A percentile compares a stretch with the other conserved stretches of the same genome.
These are phyloP conservation scores for Cinclus mexicanus DNA, from an alignment of 2,113 vertebrate genomes.

Conservation along the genomic window DNA sequence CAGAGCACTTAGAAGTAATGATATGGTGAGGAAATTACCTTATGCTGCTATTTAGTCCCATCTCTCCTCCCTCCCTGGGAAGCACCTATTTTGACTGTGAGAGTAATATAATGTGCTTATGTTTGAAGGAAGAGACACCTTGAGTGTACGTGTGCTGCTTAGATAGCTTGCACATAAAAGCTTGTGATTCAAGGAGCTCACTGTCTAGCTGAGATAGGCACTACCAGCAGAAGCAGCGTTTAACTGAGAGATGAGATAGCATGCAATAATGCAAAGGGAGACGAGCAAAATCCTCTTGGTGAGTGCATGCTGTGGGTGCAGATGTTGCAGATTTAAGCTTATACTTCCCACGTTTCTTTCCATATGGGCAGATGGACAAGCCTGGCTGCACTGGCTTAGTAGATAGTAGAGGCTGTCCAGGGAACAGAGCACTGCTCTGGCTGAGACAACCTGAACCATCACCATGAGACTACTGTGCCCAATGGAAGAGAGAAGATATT, in stretches of 20 bases:
- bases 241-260: conserved; percentile 44
- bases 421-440: background rate
- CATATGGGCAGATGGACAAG: fast-evolving
- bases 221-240: conserved; percentile 10
- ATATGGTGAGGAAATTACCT: background rate
- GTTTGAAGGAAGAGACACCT: conserved; percentile 28
- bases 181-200: background rate
- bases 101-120: background rate
- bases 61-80: background rate
- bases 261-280: conserved; percentile 23
- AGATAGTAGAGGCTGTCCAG: background rate
- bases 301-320: background rate
- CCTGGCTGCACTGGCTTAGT: background rate
- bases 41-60: background rate
- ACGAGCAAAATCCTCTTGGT: background rate
- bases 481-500: background rate
- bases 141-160: background rate
- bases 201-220: conserved; percentile 42
- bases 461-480: background rate
- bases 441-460: background rate
- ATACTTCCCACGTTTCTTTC: background rate
- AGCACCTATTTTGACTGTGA: conserved; percentile 1
- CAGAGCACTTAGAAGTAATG: background rate
- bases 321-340: background rate
- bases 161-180: conserved; percentile 41